Percentiles rank a stretch among this genome's conserved stretches.
Conservation (phyloP, 2,888 invertebrate genomes). For the Drosophila prolongata region DNA sequence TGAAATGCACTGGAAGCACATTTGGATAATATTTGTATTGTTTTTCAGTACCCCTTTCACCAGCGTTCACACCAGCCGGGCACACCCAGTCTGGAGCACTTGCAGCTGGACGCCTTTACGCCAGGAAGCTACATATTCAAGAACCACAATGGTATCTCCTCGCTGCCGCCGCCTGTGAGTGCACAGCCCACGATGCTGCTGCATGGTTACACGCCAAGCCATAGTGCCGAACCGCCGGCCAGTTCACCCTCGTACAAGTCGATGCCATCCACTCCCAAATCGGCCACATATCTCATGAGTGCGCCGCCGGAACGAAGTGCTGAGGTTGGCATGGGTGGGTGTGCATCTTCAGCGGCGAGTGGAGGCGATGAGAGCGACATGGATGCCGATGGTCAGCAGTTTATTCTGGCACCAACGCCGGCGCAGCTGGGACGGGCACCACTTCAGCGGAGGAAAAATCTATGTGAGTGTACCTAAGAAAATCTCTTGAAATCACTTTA, state of each 20-base stretch:
- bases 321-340: constrained; percentile 42
- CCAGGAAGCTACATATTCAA: constrained; percentile 76
- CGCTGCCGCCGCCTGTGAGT: constrained; percentile 62
- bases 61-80: constrained; percentile 66
- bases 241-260: constrained; percentile 83
- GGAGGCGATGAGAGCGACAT: constrained; percentile 71
- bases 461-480: constrained; percentile 86
- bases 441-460: constrained; percentile 93
- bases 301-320: constrained; percentile 56
- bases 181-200: constrained; percentile 68
- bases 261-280: constrained; percentile 84
- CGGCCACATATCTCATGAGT: constrained; percentile 73
- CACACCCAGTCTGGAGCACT: constrained; percentile 59
- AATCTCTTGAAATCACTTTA: too few species aligned
- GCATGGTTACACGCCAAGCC: constrained; percentile 71
- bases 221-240: constrained; percentile 60
- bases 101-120: constrained; percentile 52
- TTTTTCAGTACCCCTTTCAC: constrained; percentile 64
- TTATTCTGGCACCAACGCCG: constrained; percentile 96
- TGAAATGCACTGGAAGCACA: neutral
- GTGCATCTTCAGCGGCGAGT: constrained; percentile 60
- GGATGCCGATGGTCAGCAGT: constrained; percentile 84
- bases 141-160: constrained; percentile 77
- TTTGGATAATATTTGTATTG: neutral
- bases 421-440: constrained; percentile 96